Evolutionary conservation across 1,140 invertebrate species (phyloP), one percentile per base, ranked within the genome.

Genomic region (Coboldia fuscipes): DNA sequence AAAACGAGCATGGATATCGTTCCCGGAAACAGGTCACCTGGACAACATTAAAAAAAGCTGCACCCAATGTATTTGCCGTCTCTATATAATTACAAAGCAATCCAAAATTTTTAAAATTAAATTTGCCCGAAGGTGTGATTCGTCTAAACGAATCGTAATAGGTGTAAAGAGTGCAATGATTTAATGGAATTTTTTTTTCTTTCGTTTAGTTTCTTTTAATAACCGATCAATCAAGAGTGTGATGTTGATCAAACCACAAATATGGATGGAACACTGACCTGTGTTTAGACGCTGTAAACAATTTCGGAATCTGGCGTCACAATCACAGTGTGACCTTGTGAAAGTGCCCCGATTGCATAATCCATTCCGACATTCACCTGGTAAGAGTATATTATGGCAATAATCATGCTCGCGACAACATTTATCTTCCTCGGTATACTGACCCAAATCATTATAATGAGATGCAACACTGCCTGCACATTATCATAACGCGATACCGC

Each of bases 351-450:
- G 62, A 41, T 79, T 79, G 46, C 71, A 75, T 18, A 77, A 62
- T 0, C 71, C 70, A 30, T 68, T 59, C 24, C 62, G 60, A 39
- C 72, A 75, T 34, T 70, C 53, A 8, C 65, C 62, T 2, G 63
- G 59, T n/a, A 44, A 46, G 21, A 78, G 54, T 8, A 60, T 63
- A 34, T 65, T 56, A 2, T 68, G 66, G 39, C 80, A 85, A 41
- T 69, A 61, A 51, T 85, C 79, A 45, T 85, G 79, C 37, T 74
- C 68, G 14, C 78, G 60, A 45, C 79, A 82, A 40, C 78, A 84
- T 1, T 55, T 53, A 47, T 83, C 78, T 37, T 76, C 70, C 15
- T 65, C 61, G 0, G 47, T 37, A 44, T 75, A 66, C 4, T 54
- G 45, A 0, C 77, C 77, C 16, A 82, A 49, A 24, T 81, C 76